These are phyloP conservation scores for Crossocerus cetratus DNA, from an alignment of 2,888 invertebrate species.

Conservation along the genomic window DNA sequence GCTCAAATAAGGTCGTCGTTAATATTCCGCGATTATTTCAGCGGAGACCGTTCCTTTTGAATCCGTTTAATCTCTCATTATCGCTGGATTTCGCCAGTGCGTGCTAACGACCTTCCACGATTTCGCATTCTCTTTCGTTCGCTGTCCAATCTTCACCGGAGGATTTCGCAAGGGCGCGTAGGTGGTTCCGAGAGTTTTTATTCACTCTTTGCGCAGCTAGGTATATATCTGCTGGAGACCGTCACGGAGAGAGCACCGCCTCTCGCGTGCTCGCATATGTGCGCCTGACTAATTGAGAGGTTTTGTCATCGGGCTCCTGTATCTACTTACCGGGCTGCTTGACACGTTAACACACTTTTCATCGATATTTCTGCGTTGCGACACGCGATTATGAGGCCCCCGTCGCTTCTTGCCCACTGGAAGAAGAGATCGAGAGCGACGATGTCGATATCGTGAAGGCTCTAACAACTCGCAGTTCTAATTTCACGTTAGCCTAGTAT, in stretches of 20 bases:
- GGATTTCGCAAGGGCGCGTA: background rate
- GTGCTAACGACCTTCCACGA: background rate
- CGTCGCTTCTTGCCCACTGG: background rate
- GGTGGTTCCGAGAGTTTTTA: background rate
- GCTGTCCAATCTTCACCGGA: background rate
- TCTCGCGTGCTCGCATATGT: constrained; percentile 6
- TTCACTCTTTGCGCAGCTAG: background rate
- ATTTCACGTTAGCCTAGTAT: too few species aligned
- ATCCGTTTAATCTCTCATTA: too few species aligned
- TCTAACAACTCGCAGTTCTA: too few species aligned
- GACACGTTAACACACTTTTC: constrained; percentile 43
- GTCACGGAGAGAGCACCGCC: background rate
- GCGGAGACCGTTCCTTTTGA: too few species aligned
- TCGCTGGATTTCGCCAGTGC: background rate
- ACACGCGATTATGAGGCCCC: background rate
- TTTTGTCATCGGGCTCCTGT: constrained; percentile 47
- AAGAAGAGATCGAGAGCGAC: background rate
- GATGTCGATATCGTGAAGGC: background rate
- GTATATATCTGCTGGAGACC: background rate
- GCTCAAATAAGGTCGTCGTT: too few species aligned
- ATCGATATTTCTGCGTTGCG: constrained; percentile 32
- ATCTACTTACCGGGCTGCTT: constrained; percentile 40
- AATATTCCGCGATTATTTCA: too few species aligned
- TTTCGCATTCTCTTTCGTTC: background rate
- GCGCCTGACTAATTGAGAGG: constrained; percentile 42